Evolutionary conservation across 1,140 invertebrate species (phyloP).

Genomic region (Leptopilina boulardi): DNA sequence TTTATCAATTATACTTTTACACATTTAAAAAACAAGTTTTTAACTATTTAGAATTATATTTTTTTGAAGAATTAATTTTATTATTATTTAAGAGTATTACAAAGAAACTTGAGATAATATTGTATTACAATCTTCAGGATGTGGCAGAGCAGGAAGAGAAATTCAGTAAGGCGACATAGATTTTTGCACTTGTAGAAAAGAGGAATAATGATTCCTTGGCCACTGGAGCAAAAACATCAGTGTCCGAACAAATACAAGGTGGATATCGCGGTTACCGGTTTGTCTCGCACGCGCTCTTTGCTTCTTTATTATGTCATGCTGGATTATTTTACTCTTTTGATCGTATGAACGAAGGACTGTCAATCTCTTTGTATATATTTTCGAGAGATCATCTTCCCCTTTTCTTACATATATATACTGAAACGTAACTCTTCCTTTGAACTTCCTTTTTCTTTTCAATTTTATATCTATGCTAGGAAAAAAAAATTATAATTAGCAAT

Average conservation of each 20-base stretch:
- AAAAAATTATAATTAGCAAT: too few relatives aligned
- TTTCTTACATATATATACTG: constrained; percentile 54
- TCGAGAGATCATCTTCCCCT: constrained; percentile 60
- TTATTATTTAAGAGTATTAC: too few relatives aligned
- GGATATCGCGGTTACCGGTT: constrained; percentile 69
- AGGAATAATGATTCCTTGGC: constrained; percentile 54
- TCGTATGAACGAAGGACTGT: constrained; percentile 58
- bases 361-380: constrained; percentile 56
- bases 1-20: not conserved
- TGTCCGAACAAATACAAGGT: constrained; percentile 52
- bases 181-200: constrained; percentile 47
- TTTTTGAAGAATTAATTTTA: too few relatives aligned
- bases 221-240: constrained; percentile 53
- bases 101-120: not conserved
- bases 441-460: constrained; percentile 18
- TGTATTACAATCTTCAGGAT: constrained; percentile 68
- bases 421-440: constrained; percentile 50
- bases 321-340: constrained; percentile 72
- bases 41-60: too few relatives aligned
- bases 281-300: constrained; percentile 56
- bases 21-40: too few relatives aligned
- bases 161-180: constrained; percentile 65
- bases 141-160: constrained; percentile 59
- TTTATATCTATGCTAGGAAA: too few relatives aligned
- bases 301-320: constrained; percentile 63